Base-by-base conservation (phyloP, 2,888 invertebrate species). In the Heliothis peltigera region DNA sequence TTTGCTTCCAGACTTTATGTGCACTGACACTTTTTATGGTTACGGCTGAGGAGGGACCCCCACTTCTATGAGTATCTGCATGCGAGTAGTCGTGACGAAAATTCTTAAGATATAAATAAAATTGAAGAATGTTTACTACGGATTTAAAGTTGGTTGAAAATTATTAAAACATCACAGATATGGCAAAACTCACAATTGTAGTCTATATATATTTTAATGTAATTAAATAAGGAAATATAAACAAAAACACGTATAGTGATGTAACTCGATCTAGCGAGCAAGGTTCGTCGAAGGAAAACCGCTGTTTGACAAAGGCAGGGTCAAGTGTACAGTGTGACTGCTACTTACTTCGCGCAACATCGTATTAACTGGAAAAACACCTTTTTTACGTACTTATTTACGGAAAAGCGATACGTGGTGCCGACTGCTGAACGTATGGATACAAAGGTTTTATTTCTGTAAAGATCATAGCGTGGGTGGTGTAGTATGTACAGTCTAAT, bases 231-330 rank as follows among this genome's bases (percentile, higher is more conserved):
- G 76, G 71, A 75, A 71, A 25, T 60, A 35, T 42, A 59, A 55
- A 77, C 49, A 59, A 60, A 68, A 69, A 60, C 75, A 60, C 64
- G 72, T 52, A 58, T 63, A 64, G 56, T 79, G 81, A 79, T 72
- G 79, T 75, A 79, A 79, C 57, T 51, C 42, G 53, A 80, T 75
- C 62, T 52, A 62, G 39, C 44, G 43, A 60, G 68, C 69, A 57
- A 81, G 79, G 79, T 69, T 67, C 44, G 42, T 18, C 56, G 64
- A 69, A 78, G 79, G 81, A 69, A 75, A 81, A 75, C 81, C 64
- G 48, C 76, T 63, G 55, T 64, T 64, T 67, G 66, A 65, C 79
- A 78, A 77, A 64, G 56, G 66, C 61, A 56, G 64, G 81, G 75
- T 72, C 79, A 79, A 71, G 68, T 70, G 71, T 72, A 61, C 54